A percentile compares a stretch with the other conserved stretches of the same genome.
Conservation (phyloP, 2,113 vertebrate genomes). For the Misgurnus anguillicaudatus region DNA sequence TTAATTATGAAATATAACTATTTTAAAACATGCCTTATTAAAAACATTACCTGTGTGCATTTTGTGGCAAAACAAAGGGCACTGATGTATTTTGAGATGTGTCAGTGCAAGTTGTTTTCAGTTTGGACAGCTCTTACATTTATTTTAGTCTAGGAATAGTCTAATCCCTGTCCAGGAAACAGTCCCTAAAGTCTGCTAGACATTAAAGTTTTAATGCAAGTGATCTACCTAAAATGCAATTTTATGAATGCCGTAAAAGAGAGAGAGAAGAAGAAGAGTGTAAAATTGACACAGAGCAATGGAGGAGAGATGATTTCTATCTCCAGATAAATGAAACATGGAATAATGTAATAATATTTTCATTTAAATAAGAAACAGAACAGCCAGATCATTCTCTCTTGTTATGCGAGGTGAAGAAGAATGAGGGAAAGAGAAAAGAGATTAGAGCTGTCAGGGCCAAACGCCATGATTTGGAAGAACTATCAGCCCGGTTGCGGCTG, state of each 20-base stretch:
- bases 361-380: slow-evolving; percentile 54
- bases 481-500: slow-evolving; percentile 49
- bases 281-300: not conserved
- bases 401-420: slow-evolving; percentile 23
- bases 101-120: too few relatives aligned
- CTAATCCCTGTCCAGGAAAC: not conserved
- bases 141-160: too few relatives aligned
- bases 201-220: slow-evolving; percentile 2
- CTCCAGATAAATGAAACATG: slow-evolving; percentile 55
- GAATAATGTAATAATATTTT: slow-evolving; percentile 56
- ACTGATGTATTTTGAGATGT: too few relatives aligned
- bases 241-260: not conserved
- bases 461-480: slow-evolving; percentile 54
- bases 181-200: not conserved
- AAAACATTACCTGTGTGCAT: too few relatives aligned
- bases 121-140: too few relatives aligned
- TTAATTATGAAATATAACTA: too few relatives aligned
- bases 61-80: too few relatives aligned
- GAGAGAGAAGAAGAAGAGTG: not conserved
- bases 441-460: slow-evolving; percentile 54
- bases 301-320: slow-evolving; percentile 36
- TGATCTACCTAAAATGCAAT: slow-evolving; percentile 13
- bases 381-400: slow-evolving; percentile 33
- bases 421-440: slow-evolving; percentile 39
- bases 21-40: too few relatives aligned